Evolutionary conservation across 2,888 invertebrate genomes (phyloP).

Genomic region (Galeopsomyia nigrocyanea): DNA sequence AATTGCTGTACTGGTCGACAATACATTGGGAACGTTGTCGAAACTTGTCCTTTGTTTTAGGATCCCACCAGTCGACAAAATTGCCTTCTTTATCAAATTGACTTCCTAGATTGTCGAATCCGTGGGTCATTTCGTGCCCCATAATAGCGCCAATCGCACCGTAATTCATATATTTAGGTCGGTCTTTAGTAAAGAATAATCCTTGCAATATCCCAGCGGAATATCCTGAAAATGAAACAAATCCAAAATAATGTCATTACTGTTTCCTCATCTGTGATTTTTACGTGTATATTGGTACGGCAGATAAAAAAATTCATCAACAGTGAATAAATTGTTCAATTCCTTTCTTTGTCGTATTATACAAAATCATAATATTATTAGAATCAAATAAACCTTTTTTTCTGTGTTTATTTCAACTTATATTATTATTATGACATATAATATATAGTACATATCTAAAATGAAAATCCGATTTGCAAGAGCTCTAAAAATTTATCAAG

Average conservation of each 20-base stretch:
- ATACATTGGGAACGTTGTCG: conserved; percentile 87
- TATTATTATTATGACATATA: too few relatives aligned
- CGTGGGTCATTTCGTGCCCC: conserved; percentile 93
- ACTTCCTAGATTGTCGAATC: conserved; percentile 88
- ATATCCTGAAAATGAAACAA: too few relatives aligned
- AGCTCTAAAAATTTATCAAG: too few relatives aligned
- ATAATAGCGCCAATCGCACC: conserved; percentile 93
- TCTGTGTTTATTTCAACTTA: not conserved
- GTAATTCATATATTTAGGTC: conserved; percentile 93
- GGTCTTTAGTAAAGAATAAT: conserved; percentile 88
- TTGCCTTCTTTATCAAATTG: conserved; percentile 95
- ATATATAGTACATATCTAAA: too few relatives aligned
- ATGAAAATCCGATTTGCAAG: too few relatives aligned
- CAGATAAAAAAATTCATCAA: too few relatives aligned
- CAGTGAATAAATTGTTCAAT: too few relatives aligned
- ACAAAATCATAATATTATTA: too few relatives aligned
- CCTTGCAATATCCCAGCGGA: conserved; percentile 93
- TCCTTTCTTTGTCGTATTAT: too few relatives aligned
- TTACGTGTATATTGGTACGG: not conserved
- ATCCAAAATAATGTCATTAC: not conserved
- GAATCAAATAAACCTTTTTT: too few relatives aligned
- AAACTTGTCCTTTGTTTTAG: conserved; percentile 85
- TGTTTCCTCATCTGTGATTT: not conserved
- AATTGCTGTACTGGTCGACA: too few relatives aligned
- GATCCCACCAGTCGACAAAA: conserved; percentile 93